phyloP scores from a whole-genome alignment of 1,140 invertebrate species.

The Drosophila bipectinata region DNA sequence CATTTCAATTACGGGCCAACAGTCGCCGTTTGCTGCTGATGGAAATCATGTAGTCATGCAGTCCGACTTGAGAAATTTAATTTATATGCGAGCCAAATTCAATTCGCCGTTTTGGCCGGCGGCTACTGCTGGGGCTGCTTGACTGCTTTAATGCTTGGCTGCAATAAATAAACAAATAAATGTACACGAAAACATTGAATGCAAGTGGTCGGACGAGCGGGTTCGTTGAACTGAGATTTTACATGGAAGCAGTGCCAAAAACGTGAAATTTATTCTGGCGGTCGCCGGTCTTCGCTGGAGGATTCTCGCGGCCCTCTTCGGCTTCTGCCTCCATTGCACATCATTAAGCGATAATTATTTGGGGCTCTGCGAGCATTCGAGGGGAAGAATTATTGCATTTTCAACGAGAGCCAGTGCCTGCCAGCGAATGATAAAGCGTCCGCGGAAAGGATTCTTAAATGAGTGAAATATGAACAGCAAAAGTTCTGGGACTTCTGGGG shows the following conservation, averaged over 20 bases:
- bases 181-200: constrained; percentile 11
- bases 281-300: constrained; percentile 2
- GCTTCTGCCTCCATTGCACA: constrained; percentile 55
- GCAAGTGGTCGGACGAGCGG: neutral
- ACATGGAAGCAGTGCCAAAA: constrained; percentile 38
- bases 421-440: constrained; percentile 26
- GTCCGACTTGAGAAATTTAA: constrained; percentile 48
- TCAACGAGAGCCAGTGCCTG: constrained; percentile 16
- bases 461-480: constrained; percentile 24
- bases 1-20: constrained; percentile 45
- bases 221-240: constrained; percentile 51
- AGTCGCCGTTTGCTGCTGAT: constrained; percentile 14
- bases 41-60: constrained; percentile 24
- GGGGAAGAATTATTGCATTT: constrained; percentile 47
- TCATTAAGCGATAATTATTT: constrained; percentile 81
- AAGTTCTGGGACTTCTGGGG: neutral
- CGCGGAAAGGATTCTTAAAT: constrained; percentile 24
- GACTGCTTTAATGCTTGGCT: neutral
- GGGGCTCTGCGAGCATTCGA: constrained; percentile 19
- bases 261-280: constrained; percentile 61
- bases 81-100: constrained; percentile 49
- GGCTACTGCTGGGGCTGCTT: constrained; percentile 2
- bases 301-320: constrained; percentile 1
- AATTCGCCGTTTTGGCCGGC: constrained; percentile 32
- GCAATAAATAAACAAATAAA: constrained; percentile 48